Conservation (phyloP, 2,888 invertebrate species). For the Drosophila eohydei region DNA sequence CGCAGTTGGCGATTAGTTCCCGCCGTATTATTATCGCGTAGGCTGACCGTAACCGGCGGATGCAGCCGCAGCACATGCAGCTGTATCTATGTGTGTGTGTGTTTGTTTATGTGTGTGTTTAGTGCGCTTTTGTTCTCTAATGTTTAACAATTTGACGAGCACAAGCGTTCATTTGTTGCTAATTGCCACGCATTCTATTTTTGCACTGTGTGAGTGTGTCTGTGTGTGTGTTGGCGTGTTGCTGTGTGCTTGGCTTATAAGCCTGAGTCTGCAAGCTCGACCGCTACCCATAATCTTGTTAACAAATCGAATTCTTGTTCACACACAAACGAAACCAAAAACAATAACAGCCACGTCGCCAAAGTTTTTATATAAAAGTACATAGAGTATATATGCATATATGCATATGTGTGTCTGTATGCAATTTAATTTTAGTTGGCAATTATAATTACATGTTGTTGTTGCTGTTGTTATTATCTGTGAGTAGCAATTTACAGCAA, state of each 20-base stretch:
- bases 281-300: slow-evolving; percentile 82
- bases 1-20: slow-evolving; percentile 17
- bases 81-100: neutral
- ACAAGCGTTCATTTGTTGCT: slow-evolving; percentile 56
- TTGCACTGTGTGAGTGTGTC: slow-evolving; percentile 15
- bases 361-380: slow-evolving; percentile 40
- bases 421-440: slow-evolving; percentile 66
- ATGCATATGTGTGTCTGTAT: slow-evolving; percentile 35
- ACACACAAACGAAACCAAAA: slow-evolving; percentile 73
- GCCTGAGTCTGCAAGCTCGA: slow-evolving; percentile 22
- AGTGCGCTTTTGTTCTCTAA: slow-evolving; percentile 72
- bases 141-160: slow-evolving; percentile 67
- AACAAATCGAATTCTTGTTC: slow-evolving; percentile 85
- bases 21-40: slow-evolving; percentile 68
- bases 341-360: slow-evolving; percentile 38
- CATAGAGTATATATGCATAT: slow-evolving; percentile 27
- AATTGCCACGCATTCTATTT: slow-evolving; percentile 69
- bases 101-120: slow-evolving; percentile 19
- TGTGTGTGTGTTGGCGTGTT: neutral
- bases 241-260: slow-evolving; percentile 20
- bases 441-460: slow-evolving; percentile 57
- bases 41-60: slow-evolving; percentile 42
- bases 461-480: slow-evolving; percentile 58
- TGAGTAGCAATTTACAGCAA: slow-evolving; percentile 75
- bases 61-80: slow-evolving; percentile 21